These are phyloP conservation scores for Papilio xuthus DNA, from an alignment of 1,140 invertebrate species.

Conservation along the genomic window DNA sequence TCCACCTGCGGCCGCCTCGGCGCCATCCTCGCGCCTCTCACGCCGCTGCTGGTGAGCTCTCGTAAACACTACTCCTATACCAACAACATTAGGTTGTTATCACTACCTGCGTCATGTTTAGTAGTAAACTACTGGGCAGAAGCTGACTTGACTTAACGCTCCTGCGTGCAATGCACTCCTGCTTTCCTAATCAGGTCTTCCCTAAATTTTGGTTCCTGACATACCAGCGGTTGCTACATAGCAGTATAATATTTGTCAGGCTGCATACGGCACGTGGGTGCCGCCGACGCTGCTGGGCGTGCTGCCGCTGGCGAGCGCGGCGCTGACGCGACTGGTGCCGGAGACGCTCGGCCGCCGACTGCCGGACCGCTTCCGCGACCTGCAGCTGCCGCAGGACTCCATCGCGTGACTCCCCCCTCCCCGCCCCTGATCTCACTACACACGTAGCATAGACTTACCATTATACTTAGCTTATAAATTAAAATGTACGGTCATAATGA, in stretches of 20 bases:
- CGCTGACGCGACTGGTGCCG: slow-evolving; percentile 68
- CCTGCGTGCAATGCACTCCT: no score
- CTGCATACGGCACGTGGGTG: slow-evolving; percentile 61
- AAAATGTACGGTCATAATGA: neutral
- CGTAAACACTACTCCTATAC: neutral
- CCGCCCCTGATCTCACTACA: neutral
- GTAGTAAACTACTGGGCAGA: no score
- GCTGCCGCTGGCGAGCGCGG: slow-evolving; percentile 68
- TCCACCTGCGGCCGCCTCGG: slow-evolving; percentile 66
- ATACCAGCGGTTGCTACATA: no score
- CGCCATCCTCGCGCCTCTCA: slow-evolving; percentile 67
- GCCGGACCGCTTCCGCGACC: slow-evolving; percentile 70
- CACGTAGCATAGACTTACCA: neutral
- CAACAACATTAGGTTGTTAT: no score
- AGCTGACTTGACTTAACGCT: no score
- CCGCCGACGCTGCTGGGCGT: slow-evolving; percentile 65
- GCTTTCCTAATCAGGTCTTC: no score
- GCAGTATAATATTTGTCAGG: slow-evolving; percentile 44
- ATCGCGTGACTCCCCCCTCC: slow-evolving; percentile 24
- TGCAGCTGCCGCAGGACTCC: slow-evolving; percentile 48
- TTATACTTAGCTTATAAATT: neutral
- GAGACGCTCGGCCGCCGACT: slow-evolving; percentile 70
- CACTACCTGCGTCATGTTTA: no score
- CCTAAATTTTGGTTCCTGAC: no score
- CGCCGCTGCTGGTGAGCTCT: slow-evolving; percentile 57